phyloP scores from a whole-genome alignment of 2,797 vertebrate genomes.

The Semotilus atromaculatus region DNA sequence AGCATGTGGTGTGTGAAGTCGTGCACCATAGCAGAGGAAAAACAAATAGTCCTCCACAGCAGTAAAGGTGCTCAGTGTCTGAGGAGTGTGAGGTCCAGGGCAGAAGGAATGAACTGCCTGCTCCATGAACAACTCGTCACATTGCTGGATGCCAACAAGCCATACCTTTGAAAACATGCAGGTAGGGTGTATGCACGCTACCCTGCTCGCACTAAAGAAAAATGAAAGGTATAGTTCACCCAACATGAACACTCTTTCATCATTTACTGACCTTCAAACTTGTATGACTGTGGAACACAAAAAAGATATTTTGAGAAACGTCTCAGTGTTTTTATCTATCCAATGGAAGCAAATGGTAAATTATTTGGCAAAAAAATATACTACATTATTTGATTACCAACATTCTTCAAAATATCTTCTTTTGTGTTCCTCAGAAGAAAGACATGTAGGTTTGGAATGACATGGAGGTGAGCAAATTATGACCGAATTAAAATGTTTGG shows the following conservation, averaged over 20 bases:
- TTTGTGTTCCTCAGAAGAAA: not conserved
- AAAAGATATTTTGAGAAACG: not conserved
- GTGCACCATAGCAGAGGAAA: slow-evolving; percentile 74
- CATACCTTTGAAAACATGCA: slow-evolving; percentile 67
- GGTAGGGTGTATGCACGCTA: slow-evolving; percentile 18
- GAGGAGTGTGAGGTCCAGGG: slow-evolving; percentile 69
- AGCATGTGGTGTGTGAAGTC: slow-evolving; percentile 73
- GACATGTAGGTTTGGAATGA: not conserved
- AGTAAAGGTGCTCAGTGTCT: slow-evolving; percentile 78
- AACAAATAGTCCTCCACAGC: slow-evolving; percentile 74
- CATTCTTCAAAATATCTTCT: not conserved
- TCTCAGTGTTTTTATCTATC: not conserved
- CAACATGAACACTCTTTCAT: not conserved
- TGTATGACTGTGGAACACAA: not conserved
- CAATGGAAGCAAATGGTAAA: not conserved
- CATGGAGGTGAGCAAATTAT: not conserved
- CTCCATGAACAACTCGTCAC: slow-evolving; percentile 69
- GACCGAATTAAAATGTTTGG: not conserved
- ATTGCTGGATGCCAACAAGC: slow-evolving; percentile 76
- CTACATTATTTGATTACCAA: not conserved
- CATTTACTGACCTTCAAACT: not conserved
- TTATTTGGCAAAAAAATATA: not conserved
- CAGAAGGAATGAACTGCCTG: slow-evolving; percentile 70
- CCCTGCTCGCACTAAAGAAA: slow-evolving; percentile 11
- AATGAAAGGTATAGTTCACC: not conserved